Percentiles rank a stretch among this genome's conserved stretches.
Evolutionary conservation across 2,888 invertebrate genomes (phyloP).

Genomic region (Bugulina stolonifera): DNA sequence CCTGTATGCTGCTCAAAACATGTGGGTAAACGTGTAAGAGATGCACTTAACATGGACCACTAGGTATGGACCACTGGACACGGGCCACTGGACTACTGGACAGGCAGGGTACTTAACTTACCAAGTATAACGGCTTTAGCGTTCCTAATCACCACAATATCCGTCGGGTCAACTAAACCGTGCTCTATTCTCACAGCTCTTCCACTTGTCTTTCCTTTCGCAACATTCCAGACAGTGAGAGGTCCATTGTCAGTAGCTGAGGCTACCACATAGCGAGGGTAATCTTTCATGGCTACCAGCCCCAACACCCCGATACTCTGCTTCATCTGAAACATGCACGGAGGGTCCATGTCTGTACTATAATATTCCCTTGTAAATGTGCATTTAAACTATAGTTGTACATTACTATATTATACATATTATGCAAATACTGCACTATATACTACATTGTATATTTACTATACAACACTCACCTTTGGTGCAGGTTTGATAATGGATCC

Average conservation of each 20-base stretch:
- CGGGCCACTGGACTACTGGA: background rate
- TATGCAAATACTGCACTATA: background rate
- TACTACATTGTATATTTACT: background rate
- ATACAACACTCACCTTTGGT: constrained; percentile 33
- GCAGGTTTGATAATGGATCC: constrained; percentile 40
- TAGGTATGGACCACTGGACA: too few species aligned
- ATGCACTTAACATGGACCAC: too few species aligned
- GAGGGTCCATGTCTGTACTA: too few species aligned
- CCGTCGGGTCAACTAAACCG: constrained; percentile 41
- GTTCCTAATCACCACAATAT: constrained; percentile 43
- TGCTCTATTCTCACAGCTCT: constrained; percentile 41
- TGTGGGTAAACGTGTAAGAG: too few species aligned
- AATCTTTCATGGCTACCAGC: constrained; percentile 40
- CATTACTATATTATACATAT: background rate
- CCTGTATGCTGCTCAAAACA: too few species aligned
- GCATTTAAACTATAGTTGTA: background rate
- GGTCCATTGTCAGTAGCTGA: constrained; percentile 44
- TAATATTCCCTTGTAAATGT: too few species aligned
- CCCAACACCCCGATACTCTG: constrained; percentile 39
- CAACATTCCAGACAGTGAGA: constrained; percentile 47
- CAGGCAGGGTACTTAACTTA: background rate
- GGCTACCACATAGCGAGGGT: constrained; percentile 44
- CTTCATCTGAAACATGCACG: too few species aligned
- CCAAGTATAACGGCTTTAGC: constrained; percentile 40
- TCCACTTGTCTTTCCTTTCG: constrained; percentile 40